These are phyloP conservation scores for Malurus alboscapulatus DNA, from an alignment of 2,113 vertebrate species.

Conservation along the genomic window DNA sequence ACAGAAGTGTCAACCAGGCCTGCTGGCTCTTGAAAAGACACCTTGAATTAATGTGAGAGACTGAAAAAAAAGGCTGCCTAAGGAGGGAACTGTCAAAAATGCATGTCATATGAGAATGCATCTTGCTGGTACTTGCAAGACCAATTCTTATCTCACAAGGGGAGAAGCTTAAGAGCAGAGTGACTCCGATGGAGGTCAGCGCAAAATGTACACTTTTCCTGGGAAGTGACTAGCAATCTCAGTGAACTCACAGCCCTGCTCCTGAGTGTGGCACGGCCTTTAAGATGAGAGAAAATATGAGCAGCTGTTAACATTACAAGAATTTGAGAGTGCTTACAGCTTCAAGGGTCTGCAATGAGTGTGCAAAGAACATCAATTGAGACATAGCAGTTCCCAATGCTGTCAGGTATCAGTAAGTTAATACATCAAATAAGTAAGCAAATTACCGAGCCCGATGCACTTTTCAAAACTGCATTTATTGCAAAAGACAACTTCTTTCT, in stretches of 20 bases:
- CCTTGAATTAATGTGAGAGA: constrained; percentile 32
- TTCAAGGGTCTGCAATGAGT: background rate
- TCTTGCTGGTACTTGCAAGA: constrained; percentile 20
- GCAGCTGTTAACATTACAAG: background rate
- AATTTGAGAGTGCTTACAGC: background rate
- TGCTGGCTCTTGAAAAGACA: constrained; percentile 16
- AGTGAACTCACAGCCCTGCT: background rate
- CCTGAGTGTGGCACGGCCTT: background rate
- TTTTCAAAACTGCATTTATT: background rate
- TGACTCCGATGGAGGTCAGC: background rate
- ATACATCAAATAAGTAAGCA: background rate
- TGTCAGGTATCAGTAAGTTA: background rate
- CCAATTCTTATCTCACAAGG: background rate
- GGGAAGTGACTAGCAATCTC: background rate
- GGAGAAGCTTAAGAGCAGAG: background rate
- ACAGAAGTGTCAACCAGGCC: constrained; percentile 2
- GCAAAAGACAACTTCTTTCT: background rate
- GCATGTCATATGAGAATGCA: background rate
- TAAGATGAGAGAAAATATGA: constrained; percentile 6
- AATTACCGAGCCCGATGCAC: background rate
- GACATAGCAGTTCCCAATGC: background rate
- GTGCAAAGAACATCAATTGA: background rate
- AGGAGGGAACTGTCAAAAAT: constrained; percentile 26
- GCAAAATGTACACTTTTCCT: background rate
- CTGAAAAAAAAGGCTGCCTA: background rate